Conservation (phyloP, 2,888 invertebrate genomes). For the Frankliniella intonsa region DNA sequence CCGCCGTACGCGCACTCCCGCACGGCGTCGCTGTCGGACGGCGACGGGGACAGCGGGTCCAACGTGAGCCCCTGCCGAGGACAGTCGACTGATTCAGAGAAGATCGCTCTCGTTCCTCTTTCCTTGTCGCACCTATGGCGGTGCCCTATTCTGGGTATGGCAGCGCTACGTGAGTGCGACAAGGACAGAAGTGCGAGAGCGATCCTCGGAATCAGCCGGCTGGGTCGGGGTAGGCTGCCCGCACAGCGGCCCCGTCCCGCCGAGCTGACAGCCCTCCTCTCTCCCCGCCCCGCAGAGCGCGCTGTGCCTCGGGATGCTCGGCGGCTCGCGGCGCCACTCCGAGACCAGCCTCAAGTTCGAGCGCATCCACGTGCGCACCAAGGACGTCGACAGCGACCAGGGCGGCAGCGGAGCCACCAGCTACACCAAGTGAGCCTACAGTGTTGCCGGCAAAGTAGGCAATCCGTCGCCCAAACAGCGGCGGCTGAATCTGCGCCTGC, state of each 20-base stretch:
- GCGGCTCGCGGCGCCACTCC: not conserved
- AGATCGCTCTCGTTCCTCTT: too few relatives aligned
- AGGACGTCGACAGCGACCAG: not conserved
- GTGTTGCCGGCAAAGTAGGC: not conserved
- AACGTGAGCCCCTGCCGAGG: not conserved
- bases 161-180: too few relatives aligned
- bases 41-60: not conserved
- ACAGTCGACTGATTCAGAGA: too few relatives aligned
- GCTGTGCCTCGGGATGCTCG: not conserved
- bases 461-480: too few relatives aligned
- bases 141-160: too few relatives aligned
- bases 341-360: conserved; percentile 26
- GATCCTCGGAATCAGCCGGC: not conserved
- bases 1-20: not conserved
- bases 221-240: too few relatives aligned
- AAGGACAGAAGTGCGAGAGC: too few relatives aligned
- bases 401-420: not conserved
- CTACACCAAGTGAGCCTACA: not conserved
- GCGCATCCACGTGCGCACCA: conserved; percentile 14
- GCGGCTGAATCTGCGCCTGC: too few relatives aligned
- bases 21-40: not conserved
- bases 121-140: too few relatives aligned
- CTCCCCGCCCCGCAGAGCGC: not conserved
- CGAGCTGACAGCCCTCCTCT: too few relatives aligned
- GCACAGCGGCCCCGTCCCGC: too few relatives aligned